These are phyloP conservation scores for Pangasius krempfi DNA, from an alignment of 2,797 vertebrate genomes.

Conservation along the genomic window DNA sequence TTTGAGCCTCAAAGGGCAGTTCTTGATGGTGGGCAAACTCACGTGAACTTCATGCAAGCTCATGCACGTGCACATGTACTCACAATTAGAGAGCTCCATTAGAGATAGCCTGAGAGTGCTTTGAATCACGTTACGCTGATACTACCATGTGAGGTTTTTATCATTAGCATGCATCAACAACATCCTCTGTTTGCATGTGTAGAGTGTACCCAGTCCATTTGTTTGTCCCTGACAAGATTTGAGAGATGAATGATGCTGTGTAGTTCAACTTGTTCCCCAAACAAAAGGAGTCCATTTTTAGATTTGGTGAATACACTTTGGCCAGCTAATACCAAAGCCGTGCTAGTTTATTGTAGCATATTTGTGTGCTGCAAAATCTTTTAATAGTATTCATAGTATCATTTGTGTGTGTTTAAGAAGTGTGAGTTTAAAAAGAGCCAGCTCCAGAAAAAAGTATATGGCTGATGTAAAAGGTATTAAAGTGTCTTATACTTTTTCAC, in stretches of 20 bases:
- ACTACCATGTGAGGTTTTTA: conserved; percentile 35
- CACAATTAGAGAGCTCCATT: conserved; percentile 18
- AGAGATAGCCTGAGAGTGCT: conserved; percentile 19
- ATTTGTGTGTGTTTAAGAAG: not conserved
- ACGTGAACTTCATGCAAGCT: not conserved
- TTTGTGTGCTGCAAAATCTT: not conserved
- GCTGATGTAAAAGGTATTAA: not conserved
- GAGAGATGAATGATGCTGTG: not conserved
- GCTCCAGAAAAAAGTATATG: not conserved
- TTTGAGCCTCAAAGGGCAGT: not conserved
- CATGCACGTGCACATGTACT: conserved; percentile 12
- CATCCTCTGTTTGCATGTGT: not conserved
- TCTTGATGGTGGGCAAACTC: not conserved
- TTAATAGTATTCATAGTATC: not conserved
- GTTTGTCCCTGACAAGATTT: not conserved
- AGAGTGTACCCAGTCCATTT: not conserved
- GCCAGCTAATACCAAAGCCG: not conserved
- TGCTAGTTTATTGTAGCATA: not conserved
- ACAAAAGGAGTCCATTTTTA: not conserved
- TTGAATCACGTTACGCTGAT: conserved; percentile 7
- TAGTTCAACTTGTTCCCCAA: not conserved
- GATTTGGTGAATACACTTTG: not conserved
- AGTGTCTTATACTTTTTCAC: not conserved
- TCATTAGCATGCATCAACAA: not conserved
- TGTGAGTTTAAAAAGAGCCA: not conserved